Conservation (phyloP, 2,888 invertebrate species). For the Brassicogethes aeneus region DNA sequence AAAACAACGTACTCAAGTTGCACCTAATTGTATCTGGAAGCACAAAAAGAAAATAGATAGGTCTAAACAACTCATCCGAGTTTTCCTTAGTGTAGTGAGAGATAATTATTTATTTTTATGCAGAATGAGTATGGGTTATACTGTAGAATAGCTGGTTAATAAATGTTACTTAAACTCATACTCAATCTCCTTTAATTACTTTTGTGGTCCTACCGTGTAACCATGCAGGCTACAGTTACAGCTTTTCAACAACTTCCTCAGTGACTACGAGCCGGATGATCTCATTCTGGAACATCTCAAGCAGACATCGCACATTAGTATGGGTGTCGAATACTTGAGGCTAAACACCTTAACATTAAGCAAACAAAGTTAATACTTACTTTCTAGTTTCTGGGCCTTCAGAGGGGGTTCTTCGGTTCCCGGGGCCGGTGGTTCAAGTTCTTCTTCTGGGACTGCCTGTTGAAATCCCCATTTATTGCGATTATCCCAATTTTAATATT, state of each 20-base stretch:
- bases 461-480: not conserved
- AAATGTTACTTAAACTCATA: constrained; percentile 32
- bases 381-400: constrained; percentile 17
- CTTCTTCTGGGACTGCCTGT: constrained; percentile 8
- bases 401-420: constrained; percentile 34
- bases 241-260: constrained; percentile 34
- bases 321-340: constrained; percentile 32
- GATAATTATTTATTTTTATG: not conserved
- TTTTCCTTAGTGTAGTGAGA: not conserved
- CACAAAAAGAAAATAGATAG: constrained; percentile 44
- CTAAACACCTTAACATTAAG: constrained; percentile 19
- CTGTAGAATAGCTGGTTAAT: constrained; percentile 2
- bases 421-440: constrained; percentile 34
- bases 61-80: constrained; percentile 28
- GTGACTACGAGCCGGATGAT: constrained; percentile 38
- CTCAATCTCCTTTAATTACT: constrained; percentile 32
- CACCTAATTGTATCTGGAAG: constrained; percentile 42
- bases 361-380: constrained; percentile 29
- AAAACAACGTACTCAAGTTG: constrained; percentile 21
- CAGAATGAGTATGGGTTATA: constrained; percentile 23
- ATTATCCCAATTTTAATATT: not conserved
- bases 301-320: constrained; percentile 45
- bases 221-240: constrained; percentile 36
- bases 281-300: constrained; percentile 46
- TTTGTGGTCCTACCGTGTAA: constrained; percentile 41